Conservation (phyloP, 1,140 invertebrate species). For the Hirudo medicinalis region DNA sequence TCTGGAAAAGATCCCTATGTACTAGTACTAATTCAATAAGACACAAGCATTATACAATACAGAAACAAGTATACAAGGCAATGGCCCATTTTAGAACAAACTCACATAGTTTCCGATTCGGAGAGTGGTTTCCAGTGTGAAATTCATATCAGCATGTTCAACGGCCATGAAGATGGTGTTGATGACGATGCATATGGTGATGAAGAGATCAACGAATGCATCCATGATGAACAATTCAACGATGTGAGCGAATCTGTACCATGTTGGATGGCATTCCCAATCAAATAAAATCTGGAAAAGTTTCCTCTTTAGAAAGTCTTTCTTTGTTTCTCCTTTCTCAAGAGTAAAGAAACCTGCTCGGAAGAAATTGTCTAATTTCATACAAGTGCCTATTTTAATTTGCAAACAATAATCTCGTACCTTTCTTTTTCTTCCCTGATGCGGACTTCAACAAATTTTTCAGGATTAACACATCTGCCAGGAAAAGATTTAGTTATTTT, state of each 20-base stretch:
- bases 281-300: conserved; percentile 80
- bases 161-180: conserved; percentile 96
- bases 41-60: no score
- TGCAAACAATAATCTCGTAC: neutral
- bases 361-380: neutral
- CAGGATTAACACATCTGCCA: conserved; percentile 88
- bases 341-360: conserved; percentile 10
- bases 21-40: no score
- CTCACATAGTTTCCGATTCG: conserved; percentile 88
- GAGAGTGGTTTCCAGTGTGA: conserved; percentile 52
- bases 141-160: conserved; percentile 78
- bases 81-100: neutral
- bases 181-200: conserved; percentile 91
- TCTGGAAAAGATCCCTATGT: no score
- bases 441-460: conserved; percentile 95
- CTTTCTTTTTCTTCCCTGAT: conserved; percentile 49
- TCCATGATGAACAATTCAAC: conserved; percentile 85
- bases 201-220: conserved; percentile 93
- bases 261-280: conserved; percentile 81
- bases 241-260: conserved; percentile 38
- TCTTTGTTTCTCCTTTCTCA: conserved; percentile 25
- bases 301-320: conserved; percentile 32
- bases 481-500: neutral
- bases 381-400: neutral
- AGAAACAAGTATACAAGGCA: no score